These are phyloP conservation scores for Tiliacea aurago DNA, from an alignment of 2,888 invertebrate species.

Conservation along the genomic window DNA sequence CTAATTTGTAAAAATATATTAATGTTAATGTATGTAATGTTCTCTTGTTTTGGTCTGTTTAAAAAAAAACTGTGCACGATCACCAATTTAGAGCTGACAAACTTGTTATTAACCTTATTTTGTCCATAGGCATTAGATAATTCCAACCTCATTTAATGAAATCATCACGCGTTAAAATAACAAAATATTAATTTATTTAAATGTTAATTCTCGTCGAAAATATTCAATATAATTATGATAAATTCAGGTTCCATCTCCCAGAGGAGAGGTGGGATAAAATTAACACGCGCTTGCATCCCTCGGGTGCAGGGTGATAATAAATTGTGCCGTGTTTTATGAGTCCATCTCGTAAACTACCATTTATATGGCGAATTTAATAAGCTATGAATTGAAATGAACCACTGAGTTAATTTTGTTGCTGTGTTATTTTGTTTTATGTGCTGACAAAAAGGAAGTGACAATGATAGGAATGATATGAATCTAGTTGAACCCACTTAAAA, in stretches of 20 bases:
- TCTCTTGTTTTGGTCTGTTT: background rate
- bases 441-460: background rate
- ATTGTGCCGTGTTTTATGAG: slow-evolving; percentile 48
- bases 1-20: no score
- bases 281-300: slow-evolving; percentile 55
- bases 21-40: no score
- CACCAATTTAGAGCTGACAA: background rate
- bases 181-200: slow-evolving; percentile 23
- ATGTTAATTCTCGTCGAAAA: slow-evolving; percentile 26
- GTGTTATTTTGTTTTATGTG: slow-evolving; percentile 22
- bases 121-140: background rate
- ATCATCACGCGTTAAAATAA: background rate
- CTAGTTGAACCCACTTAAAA: background rate
- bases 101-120: background rate
- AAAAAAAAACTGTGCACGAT: slow-evolving; percentile 3
- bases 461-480: background rate
- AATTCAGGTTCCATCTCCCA: slow-evolving; percentile 42
- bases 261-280: slow-evolving; percentile 47
- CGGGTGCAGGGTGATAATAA: slow-evolving; percentile 58
- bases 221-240: slow-evolving; percentile 55
- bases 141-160: background rate
- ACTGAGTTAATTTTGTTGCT: slow-evolving; percentile 35
- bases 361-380: slow-evolving; percentile 57
- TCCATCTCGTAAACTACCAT: slow-evolving; percentile 54
- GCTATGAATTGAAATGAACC: slow-evolving; percentile 51